Base-by-base conservation (phyloP, 2,113 vertebrate species). In the Cavia aperea region DNA sequence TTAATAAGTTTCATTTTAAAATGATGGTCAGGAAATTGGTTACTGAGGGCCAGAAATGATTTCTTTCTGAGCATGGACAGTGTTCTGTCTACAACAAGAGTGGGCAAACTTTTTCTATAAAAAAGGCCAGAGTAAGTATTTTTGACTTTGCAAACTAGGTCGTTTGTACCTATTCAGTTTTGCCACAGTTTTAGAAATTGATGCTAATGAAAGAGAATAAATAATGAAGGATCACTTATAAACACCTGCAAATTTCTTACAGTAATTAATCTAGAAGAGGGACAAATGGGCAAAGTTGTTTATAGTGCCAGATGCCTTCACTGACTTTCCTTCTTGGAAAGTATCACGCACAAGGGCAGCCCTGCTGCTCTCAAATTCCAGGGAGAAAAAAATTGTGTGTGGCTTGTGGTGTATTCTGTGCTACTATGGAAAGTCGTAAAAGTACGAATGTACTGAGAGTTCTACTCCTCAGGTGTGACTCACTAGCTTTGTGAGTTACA, bases 1-100 rank as follows among this genome's bases (percentile, higher is more conserved):
- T 92, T 86, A 66, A 73, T 73, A 93, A 90, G 7, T 79, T 93
- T 87, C 26, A 87, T 89, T 95, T 93, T 95, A n/a, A 96, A 94
- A 58, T 90, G 54, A 77, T 93, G 21, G 4, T 92, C 62, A 31
- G 43, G 15, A 94, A 88, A 62, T 73, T 92, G n/a, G 19, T 65
- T 72, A 31, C 31, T 46, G 63, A 90, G 58, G 2, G 10, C 75
- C 51, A 87, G 36, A 65, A 62, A 33, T 70, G 23, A 36, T 31
- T 93, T 88, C 49, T 93, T 18, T 88, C 43, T 77, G 54, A 94
- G 54, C 14, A 6, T 29, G 29, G 85, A 46, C 16, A 70, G 4
- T 54, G 4, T 88, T 84, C 62, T 60, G 16, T 79, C 78, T 68
- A 8, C 81, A 62, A 73, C 31, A 78, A 58, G 26, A 54, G 12